Evolutionary conservation across 2,113 vertebrate genomes (phyloP), one percentile per base, ranked within the genome.

Genomic region (Grallaria varia): DNA sequence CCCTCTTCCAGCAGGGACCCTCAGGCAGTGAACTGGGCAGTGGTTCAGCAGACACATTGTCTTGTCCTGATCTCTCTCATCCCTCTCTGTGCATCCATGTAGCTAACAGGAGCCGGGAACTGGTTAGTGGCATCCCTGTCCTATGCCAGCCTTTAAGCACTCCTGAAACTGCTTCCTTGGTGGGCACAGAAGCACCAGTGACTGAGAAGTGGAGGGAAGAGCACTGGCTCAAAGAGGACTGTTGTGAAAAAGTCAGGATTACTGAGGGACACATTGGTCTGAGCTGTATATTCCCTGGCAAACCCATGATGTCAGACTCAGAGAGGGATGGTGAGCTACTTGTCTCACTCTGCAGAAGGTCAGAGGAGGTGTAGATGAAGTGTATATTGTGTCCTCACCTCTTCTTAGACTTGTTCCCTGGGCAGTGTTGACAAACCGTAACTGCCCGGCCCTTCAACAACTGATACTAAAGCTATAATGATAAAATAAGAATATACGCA

Each of bases 21-120:
- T 33, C n/a, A 12, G 44, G 39, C 25, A 63, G 60, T 39, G 50
- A 81, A 33, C 1, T 33, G 69, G 40, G 31, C 74, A 52, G 13
- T 28, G 30, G 18, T 39, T 66, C 5, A 3, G 20, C 23, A 49
- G 56, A 22, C 21, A 44, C 0, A 0, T 59, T 14, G 40, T 58
- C 52, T 67, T 3, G 1, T 44, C 60, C 40, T 21, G 4, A 23
- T 44, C 27, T n/a, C 39, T 89, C 33, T 47, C 14, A 13, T 71
- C 22, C 8, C 12, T 44, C 74, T 69, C 64, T 60, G 49, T 58
- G 35, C 25, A 35, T 39, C 44, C 50, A 1, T 6, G 1, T 40
- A 49, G 83, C 45, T 45, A 63, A 67, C 17, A 12, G 52, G 78
- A 74, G 55, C 11, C 44, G 28, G 76, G 63, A 63, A 12, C 39